Evolutionary conservation across 1,140 invertebrate genomes (phyloP).

Genomic region (Apocrypta bakeri): DNA sequence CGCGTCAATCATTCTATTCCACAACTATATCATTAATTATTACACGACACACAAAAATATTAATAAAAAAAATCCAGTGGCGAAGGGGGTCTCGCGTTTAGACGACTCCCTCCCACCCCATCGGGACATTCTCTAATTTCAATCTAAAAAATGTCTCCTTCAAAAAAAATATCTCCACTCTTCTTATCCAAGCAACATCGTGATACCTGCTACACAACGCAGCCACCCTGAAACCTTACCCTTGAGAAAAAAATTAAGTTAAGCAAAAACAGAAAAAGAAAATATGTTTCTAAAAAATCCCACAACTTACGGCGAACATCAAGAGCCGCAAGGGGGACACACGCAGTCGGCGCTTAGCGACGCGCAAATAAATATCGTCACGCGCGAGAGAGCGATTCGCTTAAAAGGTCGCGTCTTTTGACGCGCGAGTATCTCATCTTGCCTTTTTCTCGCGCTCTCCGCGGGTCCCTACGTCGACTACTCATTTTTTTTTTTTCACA

Average conservation of each 20-base stretch:
- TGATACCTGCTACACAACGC: too few species aligned
- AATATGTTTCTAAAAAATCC: too few species aligned
- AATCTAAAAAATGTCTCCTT: too few species aligned
- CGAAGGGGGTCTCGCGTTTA: too few species aligned
- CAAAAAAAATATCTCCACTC: too few species aligned
- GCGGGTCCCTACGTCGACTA: background rate
- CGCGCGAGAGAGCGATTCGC: slow-evolving; percentile 39
- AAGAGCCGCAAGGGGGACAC: slow-evolving; percentile 3
- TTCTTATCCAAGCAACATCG: too few species aligned
- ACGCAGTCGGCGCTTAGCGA: slow-evolving; percentile 51
- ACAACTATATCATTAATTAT: too few species aligned
- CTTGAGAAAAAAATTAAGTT: background rate
- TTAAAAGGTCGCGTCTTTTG: slow-evolving; percentile 50
- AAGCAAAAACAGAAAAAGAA: slow-evolving; percentile 17
- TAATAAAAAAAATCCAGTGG: too few species aligned
- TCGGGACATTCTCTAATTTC: too few species aligned
- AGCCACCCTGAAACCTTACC: background rate
- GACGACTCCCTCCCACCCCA: too few species aligned
- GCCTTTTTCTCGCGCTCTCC: slow-evolving; percentile 44
- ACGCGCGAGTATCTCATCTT: slow-evolving; percentile 35
- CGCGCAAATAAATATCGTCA: slow-evolving; percentile 62
- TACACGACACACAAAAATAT: too few species aligned
- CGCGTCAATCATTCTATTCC: too few species aligned
- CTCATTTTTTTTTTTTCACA: background rate
- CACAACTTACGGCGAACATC: background rate